Evolutionary conservation across 2,113 vertebrate species (phyloP).

Genomic region (Plecturocebus donacophilus): DNA sequence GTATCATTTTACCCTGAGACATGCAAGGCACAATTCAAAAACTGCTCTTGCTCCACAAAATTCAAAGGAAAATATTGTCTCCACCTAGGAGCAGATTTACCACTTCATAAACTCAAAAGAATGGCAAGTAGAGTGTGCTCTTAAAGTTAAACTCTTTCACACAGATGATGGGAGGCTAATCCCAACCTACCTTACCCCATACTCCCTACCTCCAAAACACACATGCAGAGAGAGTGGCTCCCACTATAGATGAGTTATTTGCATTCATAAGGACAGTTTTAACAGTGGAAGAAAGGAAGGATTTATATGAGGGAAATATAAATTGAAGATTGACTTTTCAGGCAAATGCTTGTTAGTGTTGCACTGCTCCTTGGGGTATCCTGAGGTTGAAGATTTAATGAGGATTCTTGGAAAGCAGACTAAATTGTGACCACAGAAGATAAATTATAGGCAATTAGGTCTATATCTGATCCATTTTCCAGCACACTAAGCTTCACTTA

Average conservation of each 20-base stretch:
- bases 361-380: not conserved
- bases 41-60: not conserved
- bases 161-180: not conserved
- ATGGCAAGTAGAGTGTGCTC: not conserved
- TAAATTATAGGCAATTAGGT: conserved; percentile 60
- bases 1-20: not conserved
- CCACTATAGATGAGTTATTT: not conserved
- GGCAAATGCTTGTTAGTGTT: conserved; percentile 50
- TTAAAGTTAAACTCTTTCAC: conserved; percentile 41
- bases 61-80: conserved; percentile 48
- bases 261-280: not conserved
- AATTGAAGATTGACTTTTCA: conserved; percentile 44
- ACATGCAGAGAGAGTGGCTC: not conserved
- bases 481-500: conserved; percentile 39
- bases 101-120: conserved; percentile 39
- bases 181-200: not conserved
- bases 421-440: conserved; percentile 52
- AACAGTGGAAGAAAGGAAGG: conserved; percentile 48
- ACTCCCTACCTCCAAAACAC: not conserved
- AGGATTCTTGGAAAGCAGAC: conserved; percentile 56
- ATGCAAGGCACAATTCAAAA: not conserved
- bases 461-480: conserved; percentile 54
- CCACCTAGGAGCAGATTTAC: conserved; percentile 32
- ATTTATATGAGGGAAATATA: conserved; percentile 18
- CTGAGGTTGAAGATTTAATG: conserved; percentile 62